Conservation (phyloP, 1,140 invertebrate genomes). For the Tribolium castaneum region DNA sequence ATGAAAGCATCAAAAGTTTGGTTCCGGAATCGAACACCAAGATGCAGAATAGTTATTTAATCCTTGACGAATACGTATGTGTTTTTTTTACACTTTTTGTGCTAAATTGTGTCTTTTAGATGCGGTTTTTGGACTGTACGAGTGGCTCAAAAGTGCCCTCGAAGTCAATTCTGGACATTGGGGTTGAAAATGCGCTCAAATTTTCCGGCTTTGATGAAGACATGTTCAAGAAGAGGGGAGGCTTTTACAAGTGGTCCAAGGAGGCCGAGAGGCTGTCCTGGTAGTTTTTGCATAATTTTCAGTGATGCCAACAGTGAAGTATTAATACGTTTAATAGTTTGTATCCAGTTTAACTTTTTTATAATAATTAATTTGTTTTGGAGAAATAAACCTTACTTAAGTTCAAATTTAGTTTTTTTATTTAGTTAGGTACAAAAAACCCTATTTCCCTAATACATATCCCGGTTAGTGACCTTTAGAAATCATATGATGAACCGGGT, state of each 20-base stretch:
- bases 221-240: conserved; percentile 67
- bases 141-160: conserved; percentile 64
- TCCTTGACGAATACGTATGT: conserved; percentile 67
- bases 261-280: conserved; percentile 56
- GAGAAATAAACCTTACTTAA: too few species aligned
- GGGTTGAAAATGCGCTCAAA: conserved; percentile 63
- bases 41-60: conserved; percentile 68
- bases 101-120: conserved; percentile 56
- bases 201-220: conserved; percentile 66
- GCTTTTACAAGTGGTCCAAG: conserved; percentile 67
- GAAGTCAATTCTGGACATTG: conserved; percentile 65
- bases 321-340: too few species aligned
- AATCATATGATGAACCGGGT: too few species aligned
- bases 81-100: neutral
- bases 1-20: conserved; percentile 62
- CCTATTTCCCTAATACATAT: too few species aligned
- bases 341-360: too few species aligned
- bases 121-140: conserved; percentile 67
- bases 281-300: conserved; percentile 37
- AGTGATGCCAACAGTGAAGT: neutral
- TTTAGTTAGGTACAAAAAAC: too few species aligned
- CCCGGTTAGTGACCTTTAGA: too few species aligned
- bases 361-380: too few species aligned
- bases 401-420: too few species aligned
- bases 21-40: conserved; percentile 67